Evolutionary conservation across 2,113 vertebrate species (phyloP).

Genomic region (Platycercus adscitus): DNA sequence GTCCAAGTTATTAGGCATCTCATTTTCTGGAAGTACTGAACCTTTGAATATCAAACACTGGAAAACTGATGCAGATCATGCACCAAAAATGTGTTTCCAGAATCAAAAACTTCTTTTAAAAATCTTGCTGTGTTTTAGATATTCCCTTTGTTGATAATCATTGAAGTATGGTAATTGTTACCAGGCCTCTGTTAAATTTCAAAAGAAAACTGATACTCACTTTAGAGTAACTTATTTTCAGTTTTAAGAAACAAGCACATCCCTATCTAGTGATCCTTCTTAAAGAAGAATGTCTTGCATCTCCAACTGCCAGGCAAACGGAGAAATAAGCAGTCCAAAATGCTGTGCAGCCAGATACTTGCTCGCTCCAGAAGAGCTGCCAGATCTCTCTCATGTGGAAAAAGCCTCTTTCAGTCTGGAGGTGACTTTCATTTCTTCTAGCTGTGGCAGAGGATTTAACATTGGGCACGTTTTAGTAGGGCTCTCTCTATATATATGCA

Average conservation of each 20-base stretch:
- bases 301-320: slow-evolving; percentile 5
- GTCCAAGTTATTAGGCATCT: background rate
- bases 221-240: slow-evolving; percentile 29
- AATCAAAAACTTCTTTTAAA: background rate
- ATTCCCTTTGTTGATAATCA: slow-evolving; percentile 33
- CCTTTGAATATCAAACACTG: background rate
- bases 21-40: background rate
- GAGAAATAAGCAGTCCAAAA: slow-evolving; percentile 9
- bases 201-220: background rate
- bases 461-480: background rate
- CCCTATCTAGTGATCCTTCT: slow-evolving; percentile 30
- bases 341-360: background rate
- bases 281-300: slow-evolving; percentile 28
- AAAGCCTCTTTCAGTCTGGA: background rate
- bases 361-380: slow-evolving; percentile 10
- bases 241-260: background rate
- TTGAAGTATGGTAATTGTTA: slow-evolving; percentile 51
- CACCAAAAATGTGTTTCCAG: background rate
- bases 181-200: slow-evolving; percentile 6
- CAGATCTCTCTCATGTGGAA: background rate
- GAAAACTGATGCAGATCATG: background rate
- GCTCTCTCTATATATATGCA: background rate
- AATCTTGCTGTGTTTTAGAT: background rate
- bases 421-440: background rate
- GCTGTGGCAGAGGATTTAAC: background rate